These are phyloP conservation scores for Phylloscopus trochiloides DNA, from an alignment of 2,113 vertebrate species.

Conservation along the genomic window DNA sequence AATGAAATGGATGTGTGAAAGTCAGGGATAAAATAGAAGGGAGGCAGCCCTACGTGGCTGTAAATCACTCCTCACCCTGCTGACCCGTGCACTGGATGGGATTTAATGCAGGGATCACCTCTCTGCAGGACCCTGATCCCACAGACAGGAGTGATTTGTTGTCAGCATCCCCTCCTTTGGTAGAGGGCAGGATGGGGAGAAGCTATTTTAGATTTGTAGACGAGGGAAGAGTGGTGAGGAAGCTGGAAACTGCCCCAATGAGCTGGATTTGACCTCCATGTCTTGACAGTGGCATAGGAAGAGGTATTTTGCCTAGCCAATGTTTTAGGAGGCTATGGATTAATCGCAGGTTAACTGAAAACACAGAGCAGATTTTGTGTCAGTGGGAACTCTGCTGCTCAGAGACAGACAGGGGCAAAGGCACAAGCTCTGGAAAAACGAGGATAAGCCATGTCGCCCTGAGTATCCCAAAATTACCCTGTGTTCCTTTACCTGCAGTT, in stretches of 20 bases:
- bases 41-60: accelerated
- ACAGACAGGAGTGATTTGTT: not conserved
- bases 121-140: not conserved
- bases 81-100: accelerated
- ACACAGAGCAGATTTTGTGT: not conserved
- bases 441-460: not conserved
- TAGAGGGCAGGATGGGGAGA: not conserved
- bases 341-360: not conserved
- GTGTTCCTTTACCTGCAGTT: not conserved
- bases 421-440: not conserved
- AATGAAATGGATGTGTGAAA: not conserved
- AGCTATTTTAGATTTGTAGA: not conserved
- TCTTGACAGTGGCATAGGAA: not conserved
- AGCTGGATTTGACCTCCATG: not conserved
- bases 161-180: not conserved
- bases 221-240: not conserved
- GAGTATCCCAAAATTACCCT: not conserved
- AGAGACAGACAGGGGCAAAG: not conserved
- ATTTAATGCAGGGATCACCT: too few species aligned
- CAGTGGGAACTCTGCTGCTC: not conserved
- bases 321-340: not conserved
- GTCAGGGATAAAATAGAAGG: not conserved
- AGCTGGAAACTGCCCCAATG: not conserved
- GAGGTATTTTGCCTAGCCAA: not conserved
- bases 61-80: not conserved